Evolutionary conservation across 2,888 invertebrate genomes (phyloP), one percentile per base, ranked within the genome.

Genomic region (Apamea crenata): DNA sequence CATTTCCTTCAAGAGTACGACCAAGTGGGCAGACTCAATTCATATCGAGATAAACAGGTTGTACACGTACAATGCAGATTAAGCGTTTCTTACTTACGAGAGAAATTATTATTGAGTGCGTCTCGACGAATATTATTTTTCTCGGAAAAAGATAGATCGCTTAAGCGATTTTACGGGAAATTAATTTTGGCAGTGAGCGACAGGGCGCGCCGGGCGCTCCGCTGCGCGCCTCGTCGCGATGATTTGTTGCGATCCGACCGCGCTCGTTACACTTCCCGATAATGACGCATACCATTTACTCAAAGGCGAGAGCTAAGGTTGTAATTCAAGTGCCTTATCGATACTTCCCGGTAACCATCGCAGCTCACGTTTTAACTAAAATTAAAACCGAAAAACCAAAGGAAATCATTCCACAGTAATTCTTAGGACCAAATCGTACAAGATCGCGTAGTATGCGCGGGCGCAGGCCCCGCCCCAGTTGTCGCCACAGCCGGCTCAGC

Each of bases 121-220:
- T 89, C 89, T 92, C 91, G 85, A 81, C 86, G 94, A 92, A 95
- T 94, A 95, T 96, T 95, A 94, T 95, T 95, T 95, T 96, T 96
- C 95, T 94, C 91, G 90, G 95, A 95, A 96, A 93, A 94, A 95
- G 94, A 96, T 95, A 95, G 95, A 96, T 96, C 95, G 95, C 92
- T 95, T 93, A 93, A 93, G 94, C 95, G 95, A 96, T 96, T 96
- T 96, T 96, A 95, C 95, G 94, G 94, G 92, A 95, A 96, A 96
- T 96, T 96, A 96, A 96, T 96, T 96, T 95, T 94, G 95, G 94
- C 94, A 94, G 94, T 94, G 94, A 96, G 94, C 95, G 95, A 96
- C 95, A 95, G 93, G 94, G 93, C 91, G 92, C 93, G 92, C 89
- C 91, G 91, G 74, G 87, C 87, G 82, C 83, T 83, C 85, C 87